Conservation (phyloP, 2,888 invertebrate genomes). For the Chaetogeoica ovagalla region DNA sequence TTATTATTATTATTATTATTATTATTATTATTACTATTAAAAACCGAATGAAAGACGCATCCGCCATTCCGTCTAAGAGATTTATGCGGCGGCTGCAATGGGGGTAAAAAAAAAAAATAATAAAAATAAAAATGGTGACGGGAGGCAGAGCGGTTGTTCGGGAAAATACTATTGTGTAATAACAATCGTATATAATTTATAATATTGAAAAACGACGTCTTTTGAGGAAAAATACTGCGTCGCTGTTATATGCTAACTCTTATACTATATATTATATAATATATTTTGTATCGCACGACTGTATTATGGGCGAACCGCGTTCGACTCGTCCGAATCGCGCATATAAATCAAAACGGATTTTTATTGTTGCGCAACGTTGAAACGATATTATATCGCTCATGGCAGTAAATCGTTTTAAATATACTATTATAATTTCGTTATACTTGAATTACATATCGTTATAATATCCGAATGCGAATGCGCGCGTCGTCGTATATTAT, state of each 20-base stretch:
- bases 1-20: too few species aligned
- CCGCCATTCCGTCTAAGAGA: neutral
- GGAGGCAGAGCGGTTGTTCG: neutral
- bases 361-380: neutral
- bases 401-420: constrained; percentile 19
- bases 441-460: neutral
- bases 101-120: neutral
- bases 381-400: neutral
- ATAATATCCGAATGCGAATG: neutral
- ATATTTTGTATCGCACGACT: neutral
- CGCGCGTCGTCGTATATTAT: neutral
- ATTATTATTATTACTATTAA: constrained; percentile 13
- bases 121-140: constrained; percentile 32
- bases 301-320: neutral
- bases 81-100: constrained; percentile 16
- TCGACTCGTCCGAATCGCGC: neutral
- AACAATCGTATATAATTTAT: too few species aligned
- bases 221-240: neutral
- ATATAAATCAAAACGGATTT: constrained; percentile 42
- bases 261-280: neutral
- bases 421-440: neutral
- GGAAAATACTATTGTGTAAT: neutral
- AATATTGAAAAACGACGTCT: neutral
- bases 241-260: too few species aligned
- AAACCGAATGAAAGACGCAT: neutral